Conservation (phyloP, 1,140 invertebrate species). For the Hormaphis cornu region DNA sequence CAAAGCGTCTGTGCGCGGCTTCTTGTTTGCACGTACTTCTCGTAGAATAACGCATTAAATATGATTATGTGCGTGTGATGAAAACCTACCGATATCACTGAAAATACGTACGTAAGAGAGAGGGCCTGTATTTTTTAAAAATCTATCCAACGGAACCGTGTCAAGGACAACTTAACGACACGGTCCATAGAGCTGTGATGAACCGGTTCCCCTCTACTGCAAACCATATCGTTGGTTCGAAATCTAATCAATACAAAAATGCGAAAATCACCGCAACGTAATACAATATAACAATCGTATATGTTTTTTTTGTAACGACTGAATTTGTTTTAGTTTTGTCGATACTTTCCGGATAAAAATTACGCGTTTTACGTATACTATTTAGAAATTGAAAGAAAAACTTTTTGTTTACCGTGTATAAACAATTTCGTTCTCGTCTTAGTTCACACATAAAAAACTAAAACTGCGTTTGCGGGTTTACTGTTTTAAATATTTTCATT, state of each 20-base stretch:
- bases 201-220: conserved; percentile 28
- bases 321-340: too few species aligned
- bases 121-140: conserved; percentile 28
- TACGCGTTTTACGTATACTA: too few species aligned
- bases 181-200: conserved; percentile 28
- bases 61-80: conserved; percentile 8
- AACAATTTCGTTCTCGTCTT: too few species aligned
- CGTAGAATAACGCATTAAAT: neutral
- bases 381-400: too few species aligned
- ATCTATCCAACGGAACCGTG: conserved; percentile 29
- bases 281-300: too few species aligned
- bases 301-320: too few species aligned
- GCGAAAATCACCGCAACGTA: too few species aligned
- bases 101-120: conserved; percentile 3
- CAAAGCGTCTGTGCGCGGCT: neutral
- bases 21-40: neutral
- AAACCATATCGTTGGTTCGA: conserved; percentile 5
- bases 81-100: conserved; percentile 13
- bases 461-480: too few species aligned
- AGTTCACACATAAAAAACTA: too few species aligned
- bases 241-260: conserved; percentile 7
- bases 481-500: too few species aligned
- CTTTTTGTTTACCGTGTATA: too few species aligned
- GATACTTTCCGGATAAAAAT: too few species aligned
- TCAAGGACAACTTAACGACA: conserved; percentile 31